Conservation (phyloP, 2,113 vertebrate species). For the Cyanocitta stelleri region DNA sequence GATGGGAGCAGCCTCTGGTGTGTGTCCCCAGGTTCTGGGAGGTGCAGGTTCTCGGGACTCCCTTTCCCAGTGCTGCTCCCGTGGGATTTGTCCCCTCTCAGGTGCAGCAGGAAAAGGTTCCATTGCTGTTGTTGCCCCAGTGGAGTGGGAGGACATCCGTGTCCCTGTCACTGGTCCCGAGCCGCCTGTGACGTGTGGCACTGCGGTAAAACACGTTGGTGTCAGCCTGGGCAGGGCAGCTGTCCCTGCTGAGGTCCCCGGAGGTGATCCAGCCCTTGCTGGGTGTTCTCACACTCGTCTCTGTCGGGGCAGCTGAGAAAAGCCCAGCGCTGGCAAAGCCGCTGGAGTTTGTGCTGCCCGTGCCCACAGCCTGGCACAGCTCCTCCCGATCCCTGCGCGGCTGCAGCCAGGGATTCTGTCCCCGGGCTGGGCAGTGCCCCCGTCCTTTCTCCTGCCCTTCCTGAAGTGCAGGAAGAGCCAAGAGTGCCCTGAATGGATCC, state of each 20-base stretch:
- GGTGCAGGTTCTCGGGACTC: neutral
- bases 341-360: neutral
- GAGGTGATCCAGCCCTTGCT: neutral
- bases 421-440: neutral
- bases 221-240: neutral
- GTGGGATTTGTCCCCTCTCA: neutral
- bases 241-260: neutral
- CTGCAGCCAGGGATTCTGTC: neutral
- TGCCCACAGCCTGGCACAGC: neutral
- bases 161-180: neutral
- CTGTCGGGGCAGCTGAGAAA: neutral
- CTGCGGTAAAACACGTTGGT: neutral
- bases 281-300: neutral
- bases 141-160: neutral
- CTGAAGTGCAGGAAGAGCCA: neutral
- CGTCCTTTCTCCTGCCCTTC: fast-evolving
- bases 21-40: neutral
- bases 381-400: neutral
- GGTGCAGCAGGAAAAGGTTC: neutral
- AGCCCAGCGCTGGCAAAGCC: neutral
- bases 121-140: neutral
- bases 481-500: neutral
- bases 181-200: fast-evolving
- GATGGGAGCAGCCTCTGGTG: neutral
- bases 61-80: neutral